A percentile compares a stretch with the other conserved stretches of the same genome.
phyloP scores from a whole-genome alignment of 2,113 vertebrate genomes.

The Eubucco bourcierii region DNA sequence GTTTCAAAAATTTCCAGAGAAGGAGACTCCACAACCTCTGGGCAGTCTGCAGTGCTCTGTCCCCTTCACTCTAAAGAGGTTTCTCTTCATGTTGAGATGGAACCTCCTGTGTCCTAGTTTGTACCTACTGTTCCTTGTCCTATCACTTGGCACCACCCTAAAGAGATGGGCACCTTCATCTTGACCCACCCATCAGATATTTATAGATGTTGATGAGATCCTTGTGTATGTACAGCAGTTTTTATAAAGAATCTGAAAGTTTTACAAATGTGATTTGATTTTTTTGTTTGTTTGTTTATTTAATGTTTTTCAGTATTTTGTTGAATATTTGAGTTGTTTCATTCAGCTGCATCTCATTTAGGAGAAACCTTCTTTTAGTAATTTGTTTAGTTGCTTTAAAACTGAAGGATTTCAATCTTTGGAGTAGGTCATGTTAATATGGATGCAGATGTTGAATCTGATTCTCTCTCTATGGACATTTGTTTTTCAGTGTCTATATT shows the following conservation, averaged over 20 bases:
- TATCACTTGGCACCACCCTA: too few relatives aligned
- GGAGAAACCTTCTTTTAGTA: not conserved
- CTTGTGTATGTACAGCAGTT: not conserved
- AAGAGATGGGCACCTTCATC: too few relatives aligned
- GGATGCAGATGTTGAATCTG: not conserved
- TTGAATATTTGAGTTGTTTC: not conserved
- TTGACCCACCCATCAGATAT: too few relatives aligned
- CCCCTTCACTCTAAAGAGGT: too few relatives aligned
- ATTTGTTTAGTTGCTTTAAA: not conserved
- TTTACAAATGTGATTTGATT: not conserved
- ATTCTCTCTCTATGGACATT: not conserved
- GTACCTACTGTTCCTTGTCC: too few relatives aligned
- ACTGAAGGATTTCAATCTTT: not conserved
- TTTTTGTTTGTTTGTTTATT: not conserved
- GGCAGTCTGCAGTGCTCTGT: too few relatives aligned
- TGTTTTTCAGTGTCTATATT: conserved; percentile 81
- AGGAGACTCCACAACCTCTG: too few relatives aligned
- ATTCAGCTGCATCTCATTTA: not conserved
- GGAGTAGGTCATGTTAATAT: not conserved
- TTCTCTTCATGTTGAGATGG: too few relatives aligned
- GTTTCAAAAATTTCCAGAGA: too few relatives aligned
- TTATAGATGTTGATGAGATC: too few relatives aligned
- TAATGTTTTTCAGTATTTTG: not conserved
- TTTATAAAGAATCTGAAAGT: not conserved
- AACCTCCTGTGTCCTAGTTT: too few relatives aligned